These are phyloP conservation scores for Bradypodion pumilum DNA, from an alignment of 2,797 vertebrate species.

Conservation along the genomic window DNA sequence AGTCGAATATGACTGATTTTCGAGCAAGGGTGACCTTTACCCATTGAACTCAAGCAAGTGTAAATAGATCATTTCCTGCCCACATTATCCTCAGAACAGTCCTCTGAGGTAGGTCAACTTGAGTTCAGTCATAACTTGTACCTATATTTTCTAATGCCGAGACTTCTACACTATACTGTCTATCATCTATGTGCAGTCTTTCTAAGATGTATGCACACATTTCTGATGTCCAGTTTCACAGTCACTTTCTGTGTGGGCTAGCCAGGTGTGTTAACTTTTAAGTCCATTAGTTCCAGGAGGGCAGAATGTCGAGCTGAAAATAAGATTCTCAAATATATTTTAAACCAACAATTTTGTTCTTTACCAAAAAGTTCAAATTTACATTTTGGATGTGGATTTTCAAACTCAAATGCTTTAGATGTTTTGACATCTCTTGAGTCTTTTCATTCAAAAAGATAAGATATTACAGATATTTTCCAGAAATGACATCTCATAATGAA, in stretches of 20 bases:
- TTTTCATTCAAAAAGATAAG: not conserved
- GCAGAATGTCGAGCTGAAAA: not conserved
- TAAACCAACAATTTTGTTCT: not conserved
- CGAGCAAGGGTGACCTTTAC: no score
- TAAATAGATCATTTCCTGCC: not conserved
- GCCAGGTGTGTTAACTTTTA: not conserved
- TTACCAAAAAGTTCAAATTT: constrained; percentile 2
- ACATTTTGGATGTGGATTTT: not conserved
- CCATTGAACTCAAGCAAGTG: not conserved
- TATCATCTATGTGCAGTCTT: not conserved
- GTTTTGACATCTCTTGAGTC: not conserved
- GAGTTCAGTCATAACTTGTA: no score
- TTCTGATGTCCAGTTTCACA: not conserved
- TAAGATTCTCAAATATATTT: not conserved
- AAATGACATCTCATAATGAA: not conserved
- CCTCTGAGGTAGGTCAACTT: not conserved
- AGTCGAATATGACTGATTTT: no score
- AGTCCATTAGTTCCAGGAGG: not conserved
- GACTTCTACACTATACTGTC: no score
- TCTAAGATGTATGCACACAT: not conserved
- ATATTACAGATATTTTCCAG: not conserved
- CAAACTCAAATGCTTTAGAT: not conserved
- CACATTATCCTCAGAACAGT: not conserved
- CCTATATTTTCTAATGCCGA: no score
- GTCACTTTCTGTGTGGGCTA: not conserved